Evolutionary conservation across 2,888 invertebrate genomes (phyloP).

Genomic region (Cerastis rubricosa): DNA sequence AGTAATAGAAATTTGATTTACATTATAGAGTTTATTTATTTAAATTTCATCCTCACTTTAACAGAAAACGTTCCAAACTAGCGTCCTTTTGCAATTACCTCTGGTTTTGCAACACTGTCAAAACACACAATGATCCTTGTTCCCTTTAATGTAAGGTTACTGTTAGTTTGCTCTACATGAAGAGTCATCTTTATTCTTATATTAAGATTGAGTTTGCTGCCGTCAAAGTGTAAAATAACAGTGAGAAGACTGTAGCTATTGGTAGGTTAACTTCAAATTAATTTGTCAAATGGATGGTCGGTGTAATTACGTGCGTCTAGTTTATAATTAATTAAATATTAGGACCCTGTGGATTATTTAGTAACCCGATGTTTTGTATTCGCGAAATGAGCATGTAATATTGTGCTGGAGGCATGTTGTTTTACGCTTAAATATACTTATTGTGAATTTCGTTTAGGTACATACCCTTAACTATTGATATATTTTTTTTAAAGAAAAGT

Average conservation of each 20-base stretch:
- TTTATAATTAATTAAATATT: slow-evolving; percentile 60
- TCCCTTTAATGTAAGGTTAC: neutral
- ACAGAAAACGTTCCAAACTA: slow-evolving; percentile 25
- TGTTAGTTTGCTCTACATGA: neutral
- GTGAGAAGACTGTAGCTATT: slow-evolving; percentile 11
- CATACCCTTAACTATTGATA: too few species aligned
- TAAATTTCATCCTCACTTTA: slow-evolving; percentile 33
- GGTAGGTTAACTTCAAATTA: slow-evolving; percentile 32
- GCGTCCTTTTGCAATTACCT: neutral
- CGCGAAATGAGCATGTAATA: slow-evolving; percentile 16
- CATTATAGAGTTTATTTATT: slow-evolving; percentile 40
- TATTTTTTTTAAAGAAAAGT: too few species aligned
- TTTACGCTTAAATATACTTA: neutral
- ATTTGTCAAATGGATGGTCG: slow-evolving; percentile 40
- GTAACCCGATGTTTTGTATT: slow-evolving; percentile 29
- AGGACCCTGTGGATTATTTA: slow-evolving; percentile 42
- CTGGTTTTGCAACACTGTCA: neutral
- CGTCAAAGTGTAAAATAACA: neutral
- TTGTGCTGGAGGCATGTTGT: neutral
- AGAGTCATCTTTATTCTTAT: neutral
- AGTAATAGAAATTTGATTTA: slow-evolving; percentile 34
- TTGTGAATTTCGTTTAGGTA: neutral
- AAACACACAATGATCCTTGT: neutral
- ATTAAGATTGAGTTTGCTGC: neutral
- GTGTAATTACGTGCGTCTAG: slow-evolving; percentile 40